These are phyloP conservation scores for Rhynchopsitta pachyrhyncha DNA, from an alignment of 2,113 vertebrate species.

Conservation along the genomic window DNA sequence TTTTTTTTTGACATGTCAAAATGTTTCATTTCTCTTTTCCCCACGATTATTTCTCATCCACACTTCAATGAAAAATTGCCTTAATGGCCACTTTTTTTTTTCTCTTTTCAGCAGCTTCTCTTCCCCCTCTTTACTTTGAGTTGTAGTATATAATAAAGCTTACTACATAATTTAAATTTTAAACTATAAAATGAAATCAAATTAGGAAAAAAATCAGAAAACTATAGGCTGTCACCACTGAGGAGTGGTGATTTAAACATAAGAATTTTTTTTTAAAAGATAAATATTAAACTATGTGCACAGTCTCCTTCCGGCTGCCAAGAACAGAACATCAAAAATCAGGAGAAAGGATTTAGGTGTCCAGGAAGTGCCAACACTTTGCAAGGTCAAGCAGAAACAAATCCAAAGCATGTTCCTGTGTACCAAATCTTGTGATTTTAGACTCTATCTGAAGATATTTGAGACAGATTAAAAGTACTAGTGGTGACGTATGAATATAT, in stretches of 20 bases:
- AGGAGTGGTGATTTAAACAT: not conserved
- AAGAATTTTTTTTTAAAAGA: not conserved
- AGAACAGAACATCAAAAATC: not conserved
- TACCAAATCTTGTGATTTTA: not conserved
- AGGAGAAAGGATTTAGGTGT: not conserved
- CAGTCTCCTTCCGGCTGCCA: not conserved
- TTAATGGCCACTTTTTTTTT: not conserved
- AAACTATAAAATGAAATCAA: not conserved
- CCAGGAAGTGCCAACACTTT: not conserved
- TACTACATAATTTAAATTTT: slow-evolving; percentile 32
- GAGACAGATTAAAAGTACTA: not conserved
- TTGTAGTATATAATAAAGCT: not conserved
- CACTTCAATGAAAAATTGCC: slow-evolving; percentile 13
- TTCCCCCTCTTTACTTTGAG: not conserved
- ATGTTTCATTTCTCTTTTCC: slow-evolving; percentile 39
- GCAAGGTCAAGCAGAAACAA: slow-evolving; percentile 19
- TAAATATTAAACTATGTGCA: not conserved
- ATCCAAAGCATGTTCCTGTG: not conserved
- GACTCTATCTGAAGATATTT: not conserved
- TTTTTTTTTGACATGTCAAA: slow-evolving; percentile 31
- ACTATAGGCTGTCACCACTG: not conserved
- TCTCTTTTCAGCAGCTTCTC: not conserved
- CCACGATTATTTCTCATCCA: not conserved
- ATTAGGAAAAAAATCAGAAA: not conserved
- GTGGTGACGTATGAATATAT: not conserved